Evolutionary conservation across 2,797 vertebrate genomes (phyloP), one percentile per base, ranked within the genome.

Genomic region (Gobio occitaniae): DNA sequence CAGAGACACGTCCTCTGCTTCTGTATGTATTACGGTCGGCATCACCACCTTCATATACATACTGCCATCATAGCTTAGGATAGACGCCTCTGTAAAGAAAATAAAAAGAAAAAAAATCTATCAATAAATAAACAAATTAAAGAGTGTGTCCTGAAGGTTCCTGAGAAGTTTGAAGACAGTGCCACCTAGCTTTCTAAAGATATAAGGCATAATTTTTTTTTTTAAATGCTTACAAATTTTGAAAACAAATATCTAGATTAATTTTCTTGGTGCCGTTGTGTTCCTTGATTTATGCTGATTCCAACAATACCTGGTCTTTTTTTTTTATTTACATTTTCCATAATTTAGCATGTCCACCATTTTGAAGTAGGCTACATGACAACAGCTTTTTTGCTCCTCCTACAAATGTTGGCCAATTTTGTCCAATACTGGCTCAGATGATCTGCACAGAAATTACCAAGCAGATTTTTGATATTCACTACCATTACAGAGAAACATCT

Each of bases 11-110:
- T 99, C 98, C 87, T 99, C 98, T 0, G 98, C 98, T 89, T 99
- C 98, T 0, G 97, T 99, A 90, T 99, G 98, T 94, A 99, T 97
- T 17, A 97, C 95, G 84, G 94, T 95, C 0, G 98, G 97, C 92
- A 99, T 97, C 90, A 97, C 92, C 59, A 99, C 95, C 93, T 99
- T 99, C 98, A 99, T 98, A 90, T 97, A 99, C 98, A 99, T 99
- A 92, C 97, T 99, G 91, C 98, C 98, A 0, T 99, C 98, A 0
- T 95, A 99, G 56, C 97, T 99, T 92, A 99, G 85, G 90, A 98
- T 96, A 0, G 98, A 99, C 0, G 98, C 95, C 95, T 99, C 98
- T 99, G 97, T 44, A 19, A 29, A 85, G 78, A 86, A 36, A 82
- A 88, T 79, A 68, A 11, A 75, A 8, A 82, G 6, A 52, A 29